A percentile compares a stretch with the other conserved stretches of the same genome.
Conservation (phyloP, 2,113 vertebrate genomes). For the Clarias gariepinus region DNA sequence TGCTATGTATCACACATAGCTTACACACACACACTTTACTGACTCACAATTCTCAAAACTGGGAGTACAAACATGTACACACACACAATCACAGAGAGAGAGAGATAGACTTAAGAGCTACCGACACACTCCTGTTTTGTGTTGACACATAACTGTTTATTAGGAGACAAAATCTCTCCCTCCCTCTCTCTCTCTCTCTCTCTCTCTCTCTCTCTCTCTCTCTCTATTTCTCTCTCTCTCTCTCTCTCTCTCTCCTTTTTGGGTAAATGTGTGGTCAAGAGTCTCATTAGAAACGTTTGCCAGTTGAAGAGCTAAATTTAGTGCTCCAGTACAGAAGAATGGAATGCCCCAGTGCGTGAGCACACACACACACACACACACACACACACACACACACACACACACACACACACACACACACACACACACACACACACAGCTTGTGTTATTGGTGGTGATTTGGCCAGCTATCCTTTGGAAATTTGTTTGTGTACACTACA, state of each 20-base stretch:
- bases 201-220: neutral
- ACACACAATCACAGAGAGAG: neutral
- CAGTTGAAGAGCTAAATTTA: constrained; percentile 50
- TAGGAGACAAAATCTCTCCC: neutral
- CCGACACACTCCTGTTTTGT: neutral
- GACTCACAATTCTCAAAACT: neutral
- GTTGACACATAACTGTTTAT: neutral
- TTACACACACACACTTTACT: neutral
- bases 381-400: constrained; percentile 13
- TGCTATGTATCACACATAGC: neutral
- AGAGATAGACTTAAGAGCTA: neutral
- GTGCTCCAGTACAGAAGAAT: constrained; percentile 23
- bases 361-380: constrained; percentile 12
- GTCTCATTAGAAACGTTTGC: constrained; percentile 43
- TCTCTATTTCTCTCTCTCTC: neutral
- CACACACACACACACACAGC: constrained; percentile 15
- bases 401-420: constrained; percentile 15
- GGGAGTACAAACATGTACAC: neutral
- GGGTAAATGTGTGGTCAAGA: constrained; percentile 31
- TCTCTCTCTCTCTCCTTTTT: constrained; percentile 22
- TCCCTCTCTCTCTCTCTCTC: neutral
- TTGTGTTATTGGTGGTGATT: neutral
- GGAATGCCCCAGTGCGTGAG: constrained; percentile 11
- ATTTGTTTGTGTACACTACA: neutral
- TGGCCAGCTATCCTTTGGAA: neutral